Evolutionary conservation across 2,888 invertebrate species (phyloP), one percentile per base, ranked within the genome.

Genomic region (Stegana nigrithorax): DNA sequence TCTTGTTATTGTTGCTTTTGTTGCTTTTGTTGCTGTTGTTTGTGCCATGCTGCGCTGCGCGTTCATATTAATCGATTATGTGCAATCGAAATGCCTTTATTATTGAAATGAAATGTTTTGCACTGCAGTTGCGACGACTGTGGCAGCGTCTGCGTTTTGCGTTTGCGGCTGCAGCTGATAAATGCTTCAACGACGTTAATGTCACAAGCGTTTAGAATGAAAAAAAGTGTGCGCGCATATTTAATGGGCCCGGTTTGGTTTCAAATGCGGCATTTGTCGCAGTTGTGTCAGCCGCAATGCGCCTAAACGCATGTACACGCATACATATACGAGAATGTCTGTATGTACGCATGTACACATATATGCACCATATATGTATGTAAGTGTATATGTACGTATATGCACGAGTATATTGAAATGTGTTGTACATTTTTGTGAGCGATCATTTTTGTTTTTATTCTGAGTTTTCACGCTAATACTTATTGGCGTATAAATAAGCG

Each of bases 11-110:
- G 29, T 29, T 29, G 29, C 6, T 29, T 29, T 29, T 29, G 6
- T 29, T 7, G 10, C 10, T 29, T 29, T 29, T 29, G 6, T 29
- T 29, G 6, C 10, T 7, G 10, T 29, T 29, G 6, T 29, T 29
- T 14, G 6, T 5, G 42, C 14, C 42, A 42, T 39, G 39, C 39
- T 10, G 39, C 39, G 29, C 29, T 19, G 4, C 19, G 21, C 25
- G 8, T 19, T n/a, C 12, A 19, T 12, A 32, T 32, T 59, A 47
- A 59, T 59, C 47, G 59, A 59, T 59, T 59, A 47, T 32, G 29
- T 29, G 17, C 32, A 32, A 53, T 53, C 59, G 32, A 59, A 32
- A 25, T 47, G n/a, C 21, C 45, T 59, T 45, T 47, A 39, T 39
- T 39, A 39, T 39, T 10, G 4, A n/a, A n/a, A 3, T 6, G 14